Base-by-base conservation (phyloP, 2,113 vertebrate species). In the Menura novaehollandiae region DNA sequence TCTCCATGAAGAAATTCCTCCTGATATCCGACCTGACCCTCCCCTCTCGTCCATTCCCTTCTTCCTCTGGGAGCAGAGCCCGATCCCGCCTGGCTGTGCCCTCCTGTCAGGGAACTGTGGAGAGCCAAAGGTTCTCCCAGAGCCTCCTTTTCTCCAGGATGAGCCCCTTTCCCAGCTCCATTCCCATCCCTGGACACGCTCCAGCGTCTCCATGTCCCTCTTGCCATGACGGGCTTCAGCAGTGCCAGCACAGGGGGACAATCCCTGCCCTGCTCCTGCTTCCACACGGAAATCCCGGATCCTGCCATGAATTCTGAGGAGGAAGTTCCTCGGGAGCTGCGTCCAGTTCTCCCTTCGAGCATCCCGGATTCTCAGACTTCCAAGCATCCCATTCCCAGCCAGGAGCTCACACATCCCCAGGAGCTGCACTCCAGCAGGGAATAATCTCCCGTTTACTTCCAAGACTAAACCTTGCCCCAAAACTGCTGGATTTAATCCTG, bases 391-490 rank as follows among this genome's bases (percentile, higher is more conserved):
- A 41, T 41, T 41, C 39, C 44, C 23, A 5, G 13, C 58, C 26
- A 21, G 17, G 7, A 0, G 5, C 7, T 19, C 39, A 28, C 9
- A 2, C 41, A 2, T 3, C 14, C 17, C 47, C 32, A 39, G 18
- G 37, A 49, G 26, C 41, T 23, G 33, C 4, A 3, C 32, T 30
- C 30, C 24, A 13, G 62, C 53, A 9, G 17, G 56, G 41, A 41
- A 22, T 52, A 41, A 33, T 5, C 26, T 18, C 30, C 78, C 32
- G 15, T 56, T 71, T 46, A 7, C 30, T 37, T 72, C 56, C 77
- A 26, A 32, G 46, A 14, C 59, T 46, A 58, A 58, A 56, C 2
- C 49, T 47, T 56, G 59, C 67, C 89, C 66, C 68, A 72, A 15
- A 90, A 71, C 30, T 2, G n/a, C n/a, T 13, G 20, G 35, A 44